phyloP scores from a whole-genome alignment of 2,797 vertebrate genomes.

The Sphenodon punctatus region DNA sequence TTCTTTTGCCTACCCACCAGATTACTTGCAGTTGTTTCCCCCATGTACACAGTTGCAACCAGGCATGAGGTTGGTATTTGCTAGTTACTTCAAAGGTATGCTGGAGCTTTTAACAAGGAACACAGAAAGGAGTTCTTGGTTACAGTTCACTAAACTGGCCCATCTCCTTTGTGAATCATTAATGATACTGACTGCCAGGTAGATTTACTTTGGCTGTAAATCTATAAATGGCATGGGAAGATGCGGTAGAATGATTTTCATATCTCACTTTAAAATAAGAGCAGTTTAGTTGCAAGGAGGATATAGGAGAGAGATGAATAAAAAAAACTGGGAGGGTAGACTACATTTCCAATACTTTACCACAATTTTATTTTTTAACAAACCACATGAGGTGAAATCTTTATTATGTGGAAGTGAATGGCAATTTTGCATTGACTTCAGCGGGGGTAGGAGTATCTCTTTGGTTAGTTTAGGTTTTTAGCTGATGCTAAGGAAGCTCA shows the following conservation, averaged over 20 bases:
- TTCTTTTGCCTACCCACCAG: neutral
- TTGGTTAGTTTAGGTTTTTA: neutral
- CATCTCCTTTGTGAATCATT: conserved; percentile 71
- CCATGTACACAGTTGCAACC: conserved; percentile 36
- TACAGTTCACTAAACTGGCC: conserved; percentile 61
- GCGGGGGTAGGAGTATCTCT: neutral
- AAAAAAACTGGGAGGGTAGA: neutral
- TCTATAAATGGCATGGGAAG: conserved; percentile 66
- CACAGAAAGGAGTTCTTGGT: conserved; percentile 60
- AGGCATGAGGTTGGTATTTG: conserved; percentile 35
- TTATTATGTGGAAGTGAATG: neutral
- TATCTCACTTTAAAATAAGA: conserved; percentile 51
- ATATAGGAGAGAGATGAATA: neutral
- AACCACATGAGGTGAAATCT: too few relatives aligned
- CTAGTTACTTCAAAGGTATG: conserved; percentile 48
- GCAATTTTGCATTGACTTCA: neutral
- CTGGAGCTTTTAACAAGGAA: conserved; percentile 33
- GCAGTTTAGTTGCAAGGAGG: conserved; percentile 7
- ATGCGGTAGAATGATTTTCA: conserved; percentile 62
- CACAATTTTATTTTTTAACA: too few relatives aligned
- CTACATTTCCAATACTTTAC: too few relatives aligned
- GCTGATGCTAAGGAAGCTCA: neutral
- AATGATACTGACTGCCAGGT: conserved; percentile 55
- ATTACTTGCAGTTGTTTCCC: neutral
- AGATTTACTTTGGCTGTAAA: conserved; percentile 65